A percentile compares a stretch with the other conserved stretches of the same genome.
These are phyloP conservation scores for Oedothorax gibbosus DNA, from an alignment of 1,140 invertebrate genomes.

Conservation along the genomic window DNA sequence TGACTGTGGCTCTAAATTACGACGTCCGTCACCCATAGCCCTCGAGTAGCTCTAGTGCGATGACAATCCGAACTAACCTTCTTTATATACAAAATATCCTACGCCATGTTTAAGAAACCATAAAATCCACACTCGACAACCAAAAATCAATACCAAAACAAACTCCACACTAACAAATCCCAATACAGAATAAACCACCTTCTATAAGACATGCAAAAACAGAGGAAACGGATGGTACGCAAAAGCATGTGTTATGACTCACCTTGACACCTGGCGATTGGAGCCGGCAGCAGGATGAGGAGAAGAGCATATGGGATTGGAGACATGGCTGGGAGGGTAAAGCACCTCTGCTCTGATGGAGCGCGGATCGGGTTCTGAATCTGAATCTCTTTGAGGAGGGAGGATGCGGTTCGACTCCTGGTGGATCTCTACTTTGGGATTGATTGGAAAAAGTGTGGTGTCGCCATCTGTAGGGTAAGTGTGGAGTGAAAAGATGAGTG, in stretches of 20 bases:
- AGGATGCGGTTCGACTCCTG: conserved; percentile 7
- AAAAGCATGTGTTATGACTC: conserved; percentile 18
- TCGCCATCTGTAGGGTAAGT: conserved; percentile 4
- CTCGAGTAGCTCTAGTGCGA: no score
- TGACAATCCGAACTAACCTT: no score
- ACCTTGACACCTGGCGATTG: conserved; percentile 52
- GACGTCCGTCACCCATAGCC: no score
- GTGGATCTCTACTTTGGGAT: neutral
- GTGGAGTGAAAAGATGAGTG: no score
- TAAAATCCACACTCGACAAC: neutral
- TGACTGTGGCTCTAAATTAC: no score
- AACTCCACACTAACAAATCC: neutral
- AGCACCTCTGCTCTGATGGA: conserved; percentile 1
- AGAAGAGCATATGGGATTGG: conserved; percentile 19
- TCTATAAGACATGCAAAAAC: neutral
- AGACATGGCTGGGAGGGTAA: conserved; percentile 1
- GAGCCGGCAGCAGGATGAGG: conserved; percentile 25
- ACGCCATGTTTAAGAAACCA: neutral
- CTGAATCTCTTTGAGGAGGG: neutral
- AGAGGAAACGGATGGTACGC: neutral
- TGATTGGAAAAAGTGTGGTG: neutral
- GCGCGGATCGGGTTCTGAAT: conserved; percentile 15
- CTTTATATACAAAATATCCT: no score
- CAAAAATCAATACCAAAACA: neutral
- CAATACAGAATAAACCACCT: neutral